Evolutionary conservation across 2,888 invertebrate species (phyloP), one percentile per base, ranked within the genome.

Genomic region (Leptinotarsa peninsularis): DNA sequence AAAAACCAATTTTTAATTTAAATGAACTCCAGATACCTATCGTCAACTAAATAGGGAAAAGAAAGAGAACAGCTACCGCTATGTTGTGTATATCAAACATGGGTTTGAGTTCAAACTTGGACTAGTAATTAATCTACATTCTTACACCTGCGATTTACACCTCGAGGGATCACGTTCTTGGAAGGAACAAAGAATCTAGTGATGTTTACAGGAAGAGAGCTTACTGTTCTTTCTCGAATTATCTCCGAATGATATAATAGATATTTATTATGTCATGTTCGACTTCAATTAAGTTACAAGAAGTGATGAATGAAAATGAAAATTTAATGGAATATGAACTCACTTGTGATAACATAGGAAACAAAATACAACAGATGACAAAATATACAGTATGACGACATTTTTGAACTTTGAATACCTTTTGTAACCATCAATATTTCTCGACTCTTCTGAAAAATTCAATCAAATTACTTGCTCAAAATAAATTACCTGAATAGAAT

Each of bases 141-240:
- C 70, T 70, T 49, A 70, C 70, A 70, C 70, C 70, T 70, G 70
- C 58, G 10, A 70, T 70, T 58, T 23, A 58, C 63, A 63, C 63
- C 43, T 63, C n/a, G 63, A 63, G 63, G 63, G 33, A 33, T 63
- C 63, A 63, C 63, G 63, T 63, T 63, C 63, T 63, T n/a, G 33
- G 17, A 43, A 33, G 13, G 63, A 43, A 63, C 63, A 43, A 63
- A 63, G 63, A 63, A n/a, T 17, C 14, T 17, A 63, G n/a, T 63
- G 63, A 63, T 33, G 63, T 14, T 63, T 10, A 63, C 63, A 33
- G 33, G 21, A 58, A 58, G 15, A 58, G 23, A 58, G 58, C 23
- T 58, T 21, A 58, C 58, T 58, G 23, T 58, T 58, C 23, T 52
- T n/a, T 52, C 52, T 17, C n/a, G 17, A 17, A n/a, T 52, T 43